These are phyloP conservation scores for Callocephalon fimbriatum DNA, from an alignment of 2,113 vertebrate species.

Conservation along the genomic window DNA sequence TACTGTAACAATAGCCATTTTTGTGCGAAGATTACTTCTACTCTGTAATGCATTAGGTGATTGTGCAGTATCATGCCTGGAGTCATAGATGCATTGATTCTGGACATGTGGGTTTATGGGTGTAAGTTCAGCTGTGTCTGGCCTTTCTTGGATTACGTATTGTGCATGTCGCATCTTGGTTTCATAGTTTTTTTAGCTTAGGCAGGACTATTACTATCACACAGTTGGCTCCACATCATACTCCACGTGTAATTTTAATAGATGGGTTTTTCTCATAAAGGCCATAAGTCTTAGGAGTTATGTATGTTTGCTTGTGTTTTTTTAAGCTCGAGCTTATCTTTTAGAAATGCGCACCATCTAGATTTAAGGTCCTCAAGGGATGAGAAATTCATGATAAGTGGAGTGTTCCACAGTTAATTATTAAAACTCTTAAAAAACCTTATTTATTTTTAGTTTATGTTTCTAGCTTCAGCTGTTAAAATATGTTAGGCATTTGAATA, in stretches of 20 bases:
- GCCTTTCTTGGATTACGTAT: background rate
- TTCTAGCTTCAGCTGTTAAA: background rate
- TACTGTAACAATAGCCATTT: background rate
- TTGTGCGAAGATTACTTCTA: background rate
- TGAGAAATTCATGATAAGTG: background rate
- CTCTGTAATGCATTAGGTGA: rapidly evolving
- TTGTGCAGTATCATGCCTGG: rapidly evolving
- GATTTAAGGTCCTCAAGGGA: background rate
- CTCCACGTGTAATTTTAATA: background rate
- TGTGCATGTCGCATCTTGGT: background rate
- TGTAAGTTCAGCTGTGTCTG: background rate
- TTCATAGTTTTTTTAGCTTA: background rate
- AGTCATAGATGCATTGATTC: background rate
- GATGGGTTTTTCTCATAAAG: background rate
- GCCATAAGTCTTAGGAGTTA: rapidly evolving
- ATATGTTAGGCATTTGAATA: background rate
- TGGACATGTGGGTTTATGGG: background rate
- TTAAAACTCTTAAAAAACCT: background rate
- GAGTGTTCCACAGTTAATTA: background rate
- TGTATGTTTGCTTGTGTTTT: background rate
- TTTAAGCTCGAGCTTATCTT: background rate
- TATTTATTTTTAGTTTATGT: background rate
- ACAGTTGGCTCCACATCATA: background rate
- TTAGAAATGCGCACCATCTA: background rate
- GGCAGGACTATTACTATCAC: background rate